These are phyloP conservation scores for Tenodera sinensis DNA, from an alignment of 2,888 invertebrate species.

Conservation along the genomic window DNA sequence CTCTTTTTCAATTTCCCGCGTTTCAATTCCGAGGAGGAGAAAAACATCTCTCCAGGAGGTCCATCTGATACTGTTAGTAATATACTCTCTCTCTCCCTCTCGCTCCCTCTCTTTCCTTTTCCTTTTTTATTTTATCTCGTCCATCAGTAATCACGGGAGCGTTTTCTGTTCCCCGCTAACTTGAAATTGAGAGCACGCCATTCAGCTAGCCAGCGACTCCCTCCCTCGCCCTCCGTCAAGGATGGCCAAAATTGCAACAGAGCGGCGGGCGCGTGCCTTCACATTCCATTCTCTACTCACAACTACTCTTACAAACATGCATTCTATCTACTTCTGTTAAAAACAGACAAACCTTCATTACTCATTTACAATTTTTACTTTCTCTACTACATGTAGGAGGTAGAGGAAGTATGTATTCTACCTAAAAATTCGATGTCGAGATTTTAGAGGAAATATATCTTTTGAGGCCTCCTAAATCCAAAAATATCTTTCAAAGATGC, in stretches of 20 bases:
- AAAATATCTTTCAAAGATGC: too few species aligned
- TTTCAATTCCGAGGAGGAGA: conserved; percentile 7
- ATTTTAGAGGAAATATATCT: too few species aligned
- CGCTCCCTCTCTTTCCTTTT: neutral
- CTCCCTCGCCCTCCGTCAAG: neutral
- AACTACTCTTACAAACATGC: too few species aligned
- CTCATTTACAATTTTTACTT: too few species aligned
- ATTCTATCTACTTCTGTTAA: too few species aligned
- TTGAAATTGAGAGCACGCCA: conserved; percentile 23
- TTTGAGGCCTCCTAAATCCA: too few species aligned
- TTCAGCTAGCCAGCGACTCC: neutral
- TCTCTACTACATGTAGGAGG: too few species aligned
- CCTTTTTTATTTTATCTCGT: conserved; percentile 24
- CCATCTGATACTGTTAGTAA: conserved; percentile 16
- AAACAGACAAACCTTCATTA: too few species aligned
- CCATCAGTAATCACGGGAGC: conserved; percentile 24
- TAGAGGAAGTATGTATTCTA: too few species aligned
- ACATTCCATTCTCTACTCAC: too few species aligned
- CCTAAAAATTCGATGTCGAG: too few species aligned
- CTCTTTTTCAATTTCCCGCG: conserved; percentile 25
- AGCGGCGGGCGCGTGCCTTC: neutral
- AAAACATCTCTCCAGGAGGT: conserved; percentile 13
- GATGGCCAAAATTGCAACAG: neutral
- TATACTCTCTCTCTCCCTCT: conserved; percentile 2
- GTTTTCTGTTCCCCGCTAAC: conserved; percentile 23